Percentiles rank a stretch among this genome's conserved stretches.
Conservation (phyloP, 2,113 vertebrate species). For the Pteronura brasiliensis region DNA sequence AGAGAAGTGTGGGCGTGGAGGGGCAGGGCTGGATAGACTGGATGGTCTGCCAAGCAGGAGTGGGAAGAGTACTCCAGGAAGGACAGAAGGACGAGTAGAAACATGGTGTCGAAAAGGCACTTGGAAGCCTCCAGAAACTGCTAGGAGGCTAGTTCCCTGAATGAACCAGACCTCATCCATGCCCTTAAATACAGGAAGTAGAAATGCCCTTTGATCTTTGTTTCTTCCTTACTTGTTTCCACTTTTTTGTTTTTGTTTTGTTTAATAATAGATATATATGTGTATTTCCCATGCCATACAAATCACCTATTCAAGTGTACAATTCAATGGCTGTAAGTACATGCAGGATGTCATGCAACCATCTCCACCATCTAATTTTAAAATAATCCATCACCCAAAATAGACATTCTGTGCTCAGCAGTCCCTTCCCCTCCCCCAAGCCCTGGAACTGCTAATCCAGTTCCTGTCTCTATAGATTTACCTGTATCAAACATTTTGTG, state of each 20-base stretch:
- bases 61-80: neutral
- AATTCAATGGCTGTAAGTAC: neutral
- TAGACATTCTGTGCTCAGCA: neutral
- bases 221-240: too few relatives aligned
- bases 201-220: rapidly evolving
- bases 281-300: neutral
- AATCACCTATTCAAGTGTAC: neutral
- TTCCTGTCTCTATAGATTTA: neutral
- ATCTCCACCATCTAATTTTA: neutral
- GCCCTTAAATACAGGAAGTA: neutral
- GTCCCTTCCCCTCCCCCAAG: neutral
- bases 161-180: neutral
- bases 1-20: neutral
- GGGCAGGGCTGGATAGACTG: rapidly evolving
- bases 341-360: rapidly evolving
- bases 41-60: neutral
- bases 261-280: neutral
- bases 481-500: neutral
- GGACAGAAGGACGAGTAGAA: neutral
- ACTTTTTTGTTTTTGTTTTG: neutral
- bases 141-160: neutral
- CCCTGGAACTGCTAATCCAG: neutral
- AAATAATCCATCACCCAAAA: neutral
- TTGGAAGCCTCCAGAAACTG: neutral
- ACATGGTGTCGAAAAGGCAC: rapidly evolving